These are phyloP conservation scores for Coptodon rendalli DNA, from an alignment of 2,113 vertebrate genomes.

Conservation along the genomic window DNA sequence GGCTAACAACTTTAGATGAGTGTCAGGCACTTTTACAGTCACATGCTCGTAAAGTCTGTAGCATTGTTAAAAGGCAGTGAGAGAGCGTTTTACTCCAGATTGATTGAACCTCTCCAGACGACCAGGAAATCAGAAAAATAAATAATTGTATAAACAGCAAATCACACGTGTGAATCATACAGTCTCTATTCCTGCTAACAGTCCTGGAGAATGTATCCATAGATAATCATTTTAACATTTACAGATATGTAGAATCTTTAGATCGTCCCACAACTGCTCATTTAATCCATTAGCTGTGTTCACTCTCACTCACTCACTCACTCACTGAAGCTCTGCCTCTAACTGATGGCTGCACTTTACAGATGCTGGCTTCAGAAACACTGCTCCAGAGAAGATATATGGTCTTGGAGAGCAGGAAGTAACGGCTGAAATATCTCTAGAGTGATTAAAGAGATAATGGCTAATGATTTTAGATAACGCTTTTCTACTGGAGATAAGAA, in stretches of 20 bases:
- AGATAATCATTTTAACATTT: background rate
- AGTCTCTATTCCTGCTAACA: background rate
- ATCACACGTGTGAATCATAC: background rate
- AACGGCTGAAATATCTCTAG: background rate
- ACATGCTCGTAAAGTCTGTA: background rate
- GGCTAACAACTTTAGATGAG: rapidly evolving
- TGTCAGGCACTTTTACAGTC: background rate
- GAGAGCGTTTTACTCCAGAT: background rate
- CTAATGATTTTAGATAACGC: background rate
- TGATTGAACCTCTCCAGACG: background rate
- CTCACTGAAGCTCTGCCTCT: background rate
- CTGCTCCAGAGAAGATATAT: background rate
- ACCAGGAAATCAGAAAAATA: background rate
- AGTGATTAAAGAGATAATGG: background rate
- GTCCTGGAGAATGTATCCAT: background rate
- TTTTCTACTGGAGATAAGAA: background rate
- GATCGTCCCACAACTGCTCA: background rate
- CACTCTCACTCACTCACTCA: background rate
- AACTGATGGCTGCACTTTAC: background rate
- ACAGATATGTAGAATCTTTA: background rate
- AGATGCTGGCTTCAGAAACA: background rate
- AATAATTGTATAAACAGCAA: background rate
- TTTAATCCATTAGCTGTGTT: background rate
- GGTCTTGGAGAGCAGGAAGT: background rate
- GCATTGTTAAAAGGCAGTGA: background rate